Percentiles rank a stretch among this genome's conserved stretches.
Conservation (phyloP, 37 sponge, comb jelly and placozoan species). For the Amphimedon queenslandica region DNA sequence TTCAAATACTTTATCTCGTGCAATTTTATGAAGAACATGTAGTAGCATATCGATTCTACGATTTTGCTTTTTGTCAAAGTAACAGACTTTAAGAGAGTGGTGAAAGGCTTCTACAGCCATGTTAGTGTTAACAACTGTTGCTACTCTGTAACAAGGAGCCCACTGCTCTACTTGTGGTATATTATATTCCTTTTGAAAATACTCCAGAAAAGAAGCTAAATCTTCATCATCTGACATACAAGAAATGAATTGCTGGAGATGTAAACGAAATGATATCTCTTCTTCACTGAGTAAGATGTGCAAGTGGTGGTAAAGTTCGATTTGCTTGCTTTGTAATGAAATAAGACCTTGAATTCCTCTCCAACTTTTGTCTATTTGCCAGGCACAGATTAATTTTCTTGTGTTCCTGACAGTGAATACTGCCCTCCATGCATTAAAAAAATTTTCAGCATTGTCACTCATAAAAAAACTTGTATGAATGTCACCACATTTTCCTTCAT, state of each 20-base stretch:
- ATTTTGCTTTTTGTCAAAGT: conserved; percentile 37
- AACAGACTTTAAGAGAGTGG: conserved; percentile 34
- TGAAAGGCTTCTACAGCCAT: conserved; percentile 68
- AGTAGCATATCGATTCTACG: conserved; percentile 37
- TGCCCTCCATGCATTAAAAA: conserved; percentile 53
- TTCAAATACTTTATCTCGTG: conserved; percentile 71
- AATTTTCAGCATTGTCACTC: conserved; percentile 51
- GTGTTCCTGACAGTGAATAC: conserved; percentile 26
- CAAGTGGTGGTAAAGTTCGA: conserved; percentile 32
- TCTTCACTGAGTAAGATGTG: conserved; percentile 24
- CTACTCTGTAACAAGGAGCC: conserved; percentile 49
- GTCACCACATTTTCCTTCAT: conserved; percentile 17
- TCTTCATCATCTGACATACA: not conserved
- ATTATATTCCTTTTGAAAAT: conserved; percentile 34
- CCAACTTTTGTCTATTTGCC: conserved; percentile 61
- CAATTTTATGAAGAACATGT: conserved; percentile 29
- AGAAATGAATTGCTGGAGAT: conserved; percentile 15
- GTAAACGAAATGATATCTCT: conserved; percentile 6
- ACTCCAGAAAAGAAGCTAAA: conserved; percentile 22
- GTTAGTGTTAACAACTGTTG: conserved; percentile 44
- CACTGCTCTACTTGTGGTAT: conserved; percentile 29
- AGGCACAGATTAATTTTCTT: conserved; percentile 39
- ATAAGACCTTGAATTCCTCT: conserved; percentile 8
- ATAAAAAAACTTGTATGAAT: conserved; percentile 23
- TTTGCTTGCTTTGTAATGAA: not conserved